Evolutionary conservation across 2,888 invertebrate genomes (phyloP).

Genomic region (Rutpela maculata): DNA sequence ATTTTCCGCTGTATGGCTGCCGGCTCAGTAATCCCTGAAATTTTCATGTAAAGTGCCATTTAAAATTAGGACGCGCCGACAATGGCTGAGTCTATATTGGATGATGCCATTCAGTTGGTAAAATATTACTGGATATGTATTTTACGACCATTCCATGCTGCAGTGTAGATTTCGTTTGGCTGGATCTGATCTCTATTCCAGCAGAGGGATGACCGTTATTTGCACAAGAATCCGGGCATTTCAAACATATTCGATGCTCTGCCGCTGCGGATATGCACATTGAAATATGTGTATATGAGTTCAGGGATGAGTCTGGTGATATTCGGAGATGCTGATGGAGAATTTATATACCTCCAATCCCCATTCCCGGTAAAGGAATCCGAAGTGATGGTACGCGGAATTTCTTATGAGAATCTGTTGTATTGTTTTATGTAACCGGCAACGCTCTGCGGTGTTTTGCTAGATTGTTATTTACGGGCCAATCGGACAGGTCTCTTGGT

Average conservation of each 20-base stretch:
- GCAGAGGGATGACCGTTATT: slow-evolving; percentile 38
- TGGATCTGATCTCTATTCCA: slow-evolving; percentile 33
- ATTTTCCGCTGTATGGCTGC: not conserved
- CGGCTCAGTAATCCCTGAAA: not conserved
- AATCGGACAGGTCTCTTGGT: not conserved
- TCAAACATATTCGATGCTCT: slow-evolving; percentile 24
- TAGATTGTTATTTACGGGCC: not conserved
- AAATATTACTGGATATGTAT: slow-evolving; percentile 39
- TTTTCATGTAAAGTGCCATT: slow-evolving; percentile 9
- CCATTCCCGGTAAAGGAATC: not conserved
- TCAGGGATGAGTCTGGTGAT: slow-evolving; percentile 2
- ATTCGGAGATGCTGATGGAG: slow-evolving; percentile 6
- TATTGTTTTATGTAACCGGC: slow-evolving; percentile 2
- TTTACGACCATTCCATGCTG: slow-evolving; percentile 30
- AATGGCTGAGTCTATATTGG: slow-evolving; percentile 30
- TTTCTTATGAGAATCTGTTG: slow-evolving; percentile 5
- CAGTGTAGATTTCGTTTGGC: slow-evolving; percentile 29
- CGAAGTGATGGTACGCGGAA: not conserved
- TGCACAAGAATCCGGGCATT: slow-evolving; percentile 33
- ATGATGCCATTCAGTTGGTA: slow-evolving; percentile 28
- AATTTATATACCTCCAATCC: slow-evolving; percentile 5
- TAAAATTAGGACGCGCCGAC: slow-evolving; percentile 26
- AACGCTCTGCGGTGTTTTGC: not conserved
- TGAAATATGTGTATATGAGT: slow-evolving; percentile 35
- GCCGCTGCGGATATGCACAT: slow-evolving; percentile 17